Evolutionary conservation across 2,888 invertebrate species (phyloP), one percentile per base, ranked within the genome.

Genomic region (Pteria penguin): DNA sequence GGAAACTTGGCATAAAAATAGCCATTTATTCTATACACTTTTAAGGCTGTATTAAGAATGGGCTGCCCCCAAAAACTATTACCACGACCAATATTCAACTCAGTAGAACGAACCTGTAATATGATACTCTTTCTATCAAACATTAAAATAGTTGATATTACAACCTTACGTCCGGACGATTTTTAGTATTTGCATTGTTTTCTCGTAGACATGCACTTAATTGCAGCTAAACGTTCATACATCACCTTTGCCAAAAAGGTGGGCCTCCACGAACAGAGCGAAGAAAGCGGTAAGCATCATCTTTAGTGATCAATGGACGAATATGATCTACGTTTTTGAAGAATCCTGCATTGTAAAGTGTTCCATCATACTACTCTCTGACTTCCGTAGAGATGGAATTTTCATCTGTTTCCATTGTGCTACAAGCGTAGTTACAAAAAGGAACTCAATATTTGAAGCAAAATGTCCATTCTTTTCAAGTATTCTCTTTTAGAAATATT

Each of bases 161-260:
- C n/a, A n/a, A n/a, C n/a, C n/a, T n/a, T n/a, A n/a, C n/a, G n/a
- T n/a, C n/a, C n/a, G n/a, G n/a, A n/a, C n/a, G n/a, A n/a, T n/a
- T n/a, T n/a, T n/a, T n/a, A n/a, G n/a, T n/a, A n/a, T n/a, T n/a
- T n/a, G n/a, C n/a, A n/a, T n/a, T n/a, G n/a, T n/a, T n/a, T n/a
- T n/a, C n/a, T n/a, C n/a, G n/a, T n/a, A n/a, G n/a, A n/a, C n/a
- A n/a, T n/a, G n/a, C n/a, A n/a, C n/a, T n/a, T n/a, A 1, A 87
- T 78, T 58, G 83, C 80, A 31, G 84, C 85, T 31, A 85, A 57
- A 0, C 86, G 52, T 26, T 83, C 76, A 26, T 65, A 81, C 72
- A 79, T 72, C 11, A 55, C 66, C 52, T 76, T 75, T 81, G 72
- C 82, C 84, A 84, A 69, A 83, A 85, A n/a, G 80, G 79, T 2